These are phyloP conservation scores for Leucophenga maculata DNA, from an alignment of 2,888 invertebrate genomes.

Conservation along the genomic window DNA sequence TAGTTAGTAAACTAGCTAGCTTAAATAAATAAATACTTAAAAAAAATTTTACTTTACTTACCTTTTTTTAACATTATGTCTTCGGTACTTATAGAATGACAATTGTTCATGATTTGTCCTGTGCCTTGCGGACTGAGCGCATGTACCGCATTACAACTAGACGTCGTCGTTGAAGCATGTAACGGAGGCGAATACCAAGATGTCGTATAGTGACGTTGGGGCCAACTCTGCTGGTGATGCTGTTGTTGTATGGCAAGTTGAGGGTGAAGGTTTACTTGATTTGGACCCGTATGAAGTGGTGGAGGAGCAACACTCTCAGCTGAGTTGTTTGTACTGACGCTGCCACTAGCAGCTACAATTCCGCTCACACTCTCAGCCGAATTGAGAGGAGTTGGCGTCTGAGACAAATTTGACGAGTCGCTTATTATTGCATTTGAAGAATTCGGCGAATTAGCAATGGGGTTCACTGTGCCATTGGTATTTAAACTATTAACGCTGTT, in stretches of 20 bases:
- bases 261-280: constrained; percentile 44
- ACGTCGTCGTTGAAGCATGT: constrained; percentile 48
- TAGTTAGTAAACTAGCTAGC: too few relatives aligned
- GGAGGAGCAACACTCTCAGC: constrained; percentile 39
- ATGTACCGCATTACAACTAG: constrained; percentile 30
- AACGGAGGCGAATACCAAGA: constrained; percentile 70
- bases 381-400: constrained; percentile 65
- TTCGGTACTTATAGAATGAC: constrained; percentile 48
- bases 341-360: constrained; percentile 56
- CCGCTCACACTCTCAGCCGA: constrained; percentile 65
- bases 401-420: constrained; percentile 44
- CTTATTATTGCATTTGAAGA: constrained; percentile 28
- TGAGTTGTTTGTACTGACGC: constrained; percentile 34
- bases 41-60: constrained; percentile 47
- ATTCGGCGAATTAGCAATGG: constrained; percentile 11
- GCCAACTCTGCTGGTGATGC: constrained; percentile 61
- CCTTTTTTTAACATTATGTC: constrained; percentile 64
- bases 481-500: constrained; percentile 23
- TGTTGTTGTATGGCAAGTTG: constrained; percentile 41
- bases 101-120: constrained; percentile 41
- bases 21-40: too few relatives aligned
- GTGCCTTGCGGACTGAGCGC: constrained; percentile 45
- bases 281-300: constrained; percentile 44
- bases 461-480: constrained; percentile 16
- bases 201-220: constrained; percentile 63